Evolutionary conservation across 1,140 invertebrate genomes (phyloP).

Genomic region (Dysdera silvatica): DNA sequence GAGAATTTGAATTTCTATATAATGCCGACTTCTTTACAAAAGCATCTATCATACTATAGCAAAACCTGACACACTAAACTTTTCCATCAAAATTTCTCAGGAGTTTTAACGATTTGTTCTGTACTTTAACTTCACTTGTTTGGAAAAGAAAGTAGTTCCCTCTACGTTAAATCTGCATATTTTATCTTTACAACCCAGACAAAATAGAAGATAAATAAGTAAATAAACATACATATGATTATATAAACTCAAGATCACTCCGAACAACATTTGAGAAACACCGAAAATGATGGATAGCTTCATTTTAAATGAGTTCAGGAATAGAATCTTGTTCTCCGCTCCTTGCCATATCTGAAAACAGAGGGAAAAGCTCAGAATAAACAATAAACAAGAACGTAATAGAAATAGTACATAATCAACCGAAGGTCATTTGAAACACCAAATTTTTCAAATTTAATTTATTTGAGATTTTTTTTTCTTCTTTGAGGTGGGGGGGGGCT

Average conservation of each 20-base stretch:
- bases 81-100: too few relatives aligned
- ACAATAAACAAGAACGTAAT: not conserved
- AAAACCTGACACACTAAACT: too few relatives aligned
- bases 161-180: too few relatives aligned
- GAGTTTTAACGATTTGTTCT: too few relatives aligned
- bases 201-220: not conserved
- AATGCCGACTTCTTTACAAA: too few relatives aligned
- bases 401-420: not conserved
- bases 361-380: too few relatives aligned
- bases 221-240: conserved; percentile 40
- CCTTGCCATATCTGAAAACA: conserved; percentile 63
- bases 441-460: not conserved
- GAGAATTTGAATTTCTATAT: too few relatives aligned
- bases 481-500: too few relatives aligned
- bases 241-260: conserved; percentile 56
- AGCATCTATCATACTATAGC: too few relatives aligned
- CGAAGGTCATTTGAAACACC: not conserved
- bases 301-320: conserved; percentile 90
- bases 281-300: conserved; percentile 90
- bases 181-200: too few relatives aligned
- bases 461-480: not conserved
- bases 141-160: too few relatives aligned
- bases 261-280: conserved; percentile 85
- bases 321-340: conserved; percentile 62
- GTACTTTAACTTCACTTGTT: too few relatives aligned